A percentile compares a stretch with the other conserved stretches of the same genome.
Conservation (phyloP, 2,797 vertebrate species). For the Morus bassanus region DNA sequence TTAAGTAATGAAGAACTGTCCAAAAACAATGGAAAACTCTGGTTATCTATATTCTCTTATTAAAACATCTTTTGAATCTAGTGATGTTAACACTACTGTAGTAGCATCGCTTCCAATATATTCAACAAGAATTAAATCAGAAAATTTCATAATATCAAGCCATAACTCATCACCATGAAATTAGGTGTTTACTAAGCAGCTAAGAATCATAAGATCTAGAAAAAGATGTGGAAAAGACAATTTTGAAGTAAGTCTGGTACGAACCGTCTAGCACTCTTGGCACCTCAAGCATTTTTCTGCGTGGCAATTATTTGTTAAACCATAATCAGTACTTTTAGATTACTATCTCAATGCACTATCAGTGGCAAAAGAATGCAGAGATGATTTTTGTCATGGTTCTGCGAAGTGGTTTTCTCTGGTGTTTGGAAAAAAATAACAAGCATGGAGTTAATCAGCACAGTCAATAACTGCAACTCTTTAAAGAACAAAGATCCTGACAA, state of each 20-base stretch:
- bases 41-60: not conserved
- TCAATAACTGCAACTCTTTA: not conserved
- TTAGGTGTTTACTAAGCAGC: not conserved
- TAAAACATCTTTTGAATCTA: not conserved
- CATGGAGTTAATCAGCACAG: not conserved
- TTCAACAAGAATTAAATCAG: not conserved
- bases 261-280: not conserved
- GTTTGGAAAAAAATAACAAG: not conserved
- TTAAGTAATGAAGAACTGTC: not conserved
- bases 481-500: not conserved
- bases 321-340: not conserved
- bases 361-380: not conserved
- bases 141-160: not conserved
- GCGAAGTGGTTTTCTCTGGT: not conserved
- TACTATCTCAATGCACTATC: not conserved
- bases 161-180: not conserved
- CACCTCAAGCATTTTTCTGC: not conserved
- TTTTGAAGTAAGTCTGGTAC: not conserved
- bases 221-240: not conserved
- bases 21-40: not conserved
- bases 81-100: not conserved
- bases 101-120: not conserved
- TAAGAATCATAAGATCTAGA: not conserved
- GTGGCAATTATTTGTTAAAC: not conserved
- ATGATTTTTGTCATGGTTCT: not conserved